phyloP scores from a whole-genome alignment of 2,113 vertebrate genomes.

The Mus musculus region DNA sequence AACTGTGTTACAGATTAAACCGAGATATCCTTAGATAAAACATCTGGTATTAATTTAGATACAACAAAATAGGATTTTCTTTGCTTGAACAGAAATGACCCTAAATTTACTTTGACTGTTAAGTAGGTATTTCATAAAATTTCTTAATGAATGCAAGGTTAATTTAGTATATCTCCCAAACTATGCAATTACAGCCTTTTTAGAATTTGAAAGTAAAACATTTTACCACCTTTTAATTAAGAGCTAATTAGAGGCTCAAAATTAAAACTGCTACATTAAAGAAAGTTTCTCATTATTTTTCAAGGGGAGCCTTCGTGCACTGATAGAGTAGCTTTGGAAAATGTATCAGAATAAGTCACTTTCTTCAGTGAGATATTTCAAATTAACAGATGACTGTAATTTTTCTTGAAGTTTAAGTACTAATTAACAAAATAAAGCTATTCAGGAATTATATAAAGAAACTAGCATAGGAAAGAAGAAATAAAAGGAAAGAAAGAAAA shows the following conservation, averaged over 20 bases:
- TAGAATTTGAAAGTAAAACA: conserved; percentile 44
- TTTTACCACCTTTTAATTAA: conserved; percentile 61
- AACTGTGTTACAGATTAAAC: conserved; percentile 43
- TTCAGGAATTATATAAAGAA: not conserved
- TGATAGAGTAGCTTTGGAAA: conserved; percentile 51
- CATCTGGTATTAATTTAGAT: conserved; percentile 55
- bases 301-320: conserved; percentile 16
- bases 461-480: not conserved
- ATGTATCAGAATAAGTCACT: conserved; percentile 30
- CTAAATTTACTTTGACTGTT: conserved; percentile 46
- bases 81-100: conserved; percentile 40
- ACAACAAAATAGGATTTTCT: conserved; percentile 46
- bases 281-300: conserved; percentile 31
- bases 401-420: not conserved
- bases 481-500: not conserved
- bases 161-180: conserved; percentile 40
- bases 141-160: conserved; percentile 58
- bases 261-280: conserved; percentile 62
- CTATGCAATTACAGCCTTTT: not conserved
- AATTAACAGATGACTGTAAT: not conserved
- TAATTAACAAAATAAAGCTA: not conserved
- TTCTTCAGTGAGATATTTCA: conserved; percentile 55
- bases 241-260: conserved; percentile 69
- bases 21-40: not conserved
- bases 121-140: conserved; percentile 16